Conservation (phyloP, 2,113 vertebrate species). For the Motacilla tschutschensis region DNA sequence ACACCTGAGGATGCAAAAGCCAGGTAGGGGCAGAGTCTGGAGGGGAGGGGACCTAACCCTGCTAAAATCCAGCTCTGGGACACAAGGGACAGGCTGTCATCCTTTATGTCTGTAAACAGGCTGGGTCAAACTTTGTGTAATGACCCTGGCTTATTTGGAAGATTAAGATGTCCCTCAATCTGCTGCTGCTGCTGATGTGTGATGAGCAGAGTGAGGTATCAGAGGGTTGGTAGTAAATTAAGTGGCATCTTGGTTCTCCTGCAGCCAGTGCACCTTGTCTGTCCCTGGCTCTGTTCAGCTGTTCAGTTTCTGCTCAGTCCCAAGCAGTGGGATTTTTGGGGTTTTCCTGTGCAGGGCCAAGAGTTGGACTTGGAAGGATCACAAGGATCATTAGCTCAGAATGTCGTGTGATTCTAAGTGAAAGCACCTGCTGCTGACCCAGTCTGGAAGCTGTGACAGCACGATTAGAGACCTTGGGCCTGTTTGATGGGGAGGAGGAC, state of each 20-base stretch:
- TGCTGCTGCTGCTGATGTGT: neutral
- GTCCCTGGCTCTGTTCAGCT: neutral
- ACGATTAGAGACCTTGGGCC: neutral
- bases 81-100: neutral
- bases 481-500: neutral
- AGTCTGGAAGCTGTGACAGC: neutral
- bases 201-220: neutral
- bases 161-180: neutral
- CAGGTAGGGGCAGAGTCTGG: constrained; percentile 63
- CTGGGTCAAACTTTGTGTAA: neutral
- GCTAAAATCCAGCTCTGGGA: neutral
- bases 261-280: neutral
- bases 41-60: neutral
- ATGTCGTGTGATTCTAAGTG: neutral
- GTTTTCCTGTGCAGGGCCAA: neutral
- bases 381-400: neutral
- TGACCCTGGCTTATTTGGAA: neutral
- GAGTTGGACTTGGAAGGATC: neutral
- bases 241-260: neutral
- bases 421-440: neutral
- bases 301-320: neutral
- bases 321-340: neutral
- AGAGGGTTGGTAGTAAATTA: neutral
- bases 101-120: neutral
- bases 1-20: constrained; percentile 74